phyloP scores from a whole-genome alignment of 2,113 vertebrate genomes.

The Tinamus guttatus region DNA sequence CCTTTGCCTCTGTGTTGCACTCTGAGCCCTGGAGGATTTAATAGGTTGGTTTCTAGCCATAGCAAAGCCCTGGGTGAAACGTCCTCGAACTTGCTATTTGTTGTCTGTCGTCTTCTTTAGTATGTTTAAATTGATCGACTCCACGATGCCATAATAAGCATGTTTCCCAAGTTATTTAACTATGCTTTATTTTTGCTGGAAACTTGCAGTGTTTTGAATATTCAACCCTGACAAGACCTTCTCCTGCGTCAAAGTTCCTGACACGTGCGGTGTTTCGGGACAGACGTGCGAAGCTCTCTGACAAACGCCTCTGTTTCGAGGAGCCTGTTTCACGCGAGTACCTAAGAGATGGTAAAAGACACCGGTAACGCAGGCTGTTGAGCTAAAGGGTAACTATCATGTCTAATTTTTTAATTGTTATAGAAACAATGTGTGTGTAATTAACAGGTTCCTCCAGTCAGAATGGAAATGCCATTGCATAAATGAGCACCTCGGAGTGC shows the following conservation, averaged over 20 bases:
- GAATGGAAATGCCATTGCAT: constrained; percentile 26
- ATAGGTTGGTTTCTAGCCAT: background rate
- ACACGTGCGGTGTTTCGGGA: accelerated
- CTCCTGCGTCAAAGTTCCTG: background rate
- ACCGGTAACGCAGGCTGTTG: background rate
- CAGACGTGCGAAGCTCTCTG: background rate
- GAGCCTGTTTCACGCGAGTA: accelerated
- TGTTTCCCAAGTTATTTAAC: constrained; percentile 57
- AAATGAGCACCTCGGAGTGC: background rate
- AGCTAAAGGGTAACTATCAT: background rate
- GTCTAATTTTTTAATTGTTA: background rate
- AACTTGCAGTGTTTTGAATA: background rate
- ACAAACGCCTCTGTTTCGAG: background rate
- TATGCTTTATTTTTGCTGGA: constrained; percentile 29
- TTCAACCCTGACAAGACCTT: background rate
- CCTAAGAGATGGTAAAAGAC: background rate
- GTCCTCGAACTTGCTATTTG: constrained; percentile 66
- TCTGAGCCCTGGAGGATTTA: background rate
- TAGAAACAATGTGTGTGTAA: background rate
- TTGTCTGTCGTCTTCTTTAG: constrained; percentile 55
- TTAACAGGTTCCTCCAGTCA: background rate
- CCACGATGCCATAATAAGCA: constrained; percentile 26
- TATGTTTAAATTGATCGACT: constrained; percentile 64
- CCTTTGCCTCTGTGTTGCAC: background rate
- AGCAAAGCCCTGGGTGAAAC: constrained; percentile 57